Evolutionary conservation across 2,888 invertebrate genomes (phyloP).

Genomic region (Oconnorella tubifera): DNA sequence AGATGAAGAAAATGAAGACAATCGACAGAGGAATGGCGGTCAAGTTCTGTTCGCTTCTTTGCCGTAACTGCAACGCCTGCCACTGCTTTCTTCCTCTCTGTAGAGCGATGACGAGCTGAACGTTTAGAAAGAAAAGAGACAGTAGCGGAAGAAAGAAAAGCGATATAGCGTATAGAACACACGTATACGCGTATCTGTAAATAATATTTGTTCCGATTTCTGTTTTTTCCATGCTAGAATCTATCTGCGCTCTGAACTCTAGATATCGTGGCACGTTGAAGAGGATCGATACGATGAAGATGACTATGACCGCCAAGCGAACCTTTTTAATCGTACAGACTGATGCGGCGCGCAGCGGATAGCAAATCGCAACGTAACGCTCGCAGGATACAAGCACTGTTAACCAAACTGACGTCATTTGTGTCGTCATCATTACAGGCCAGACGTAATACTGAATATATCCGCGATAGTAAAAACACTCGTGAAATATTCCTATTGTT

Average conservation of each 20-base stretch:
- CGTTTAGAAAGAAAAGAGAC: constrained; percentile 36
- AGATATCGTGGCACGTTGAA: constrained; percentile 39
- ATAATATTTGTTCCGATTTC: constrained; percentile 28
- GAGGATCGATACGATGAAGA: constrained; percentile 27
- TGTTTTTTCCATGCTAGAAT: constrained; percentile 27
- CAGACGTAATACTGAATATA: constrained; percentile 37
- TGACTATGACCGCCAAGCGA: constrained; percentile 26
- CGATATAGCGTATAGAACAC: constrained; percentile 35
- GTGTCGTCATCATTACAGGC: constrained; percentile 38
- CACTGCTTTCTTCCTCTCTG: constrained; percentile 35
- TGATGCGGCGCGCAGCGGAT: constrained; percentile 34
- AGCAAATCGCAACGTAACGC: constrained; percentile 39
- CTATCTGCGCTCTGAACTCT: constrained; percentile 24
- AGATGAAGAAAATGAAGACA: constrained; percentile 39
- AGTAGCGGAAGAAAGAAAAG: constrained; percentile 38
- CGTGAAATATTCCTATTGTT: neutral
- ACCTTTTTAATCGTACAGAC: constrained; percentile 35
- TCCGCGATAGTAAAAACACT: constrained; percentile 25
- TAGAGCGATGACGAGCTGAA: constrained; percentile 35
- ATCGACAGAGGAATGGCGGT: constrained; percentile 40
- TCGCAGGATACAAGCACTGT: constrained; percentile 41
- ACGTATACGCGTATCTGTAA: constrained; percentile 37
- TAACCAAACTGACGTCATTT: constrained; percentile 41
- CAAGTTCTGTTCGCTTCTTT: constrained; percentile 37
- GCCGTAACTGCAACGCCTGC: constrained; percentile 34